Evolutionary conservation across 2,888 invertebrate genomes (phyloP), one percentile per base, ranked within the genome.

Genomic region (Caradrina kadenii): DNA sequence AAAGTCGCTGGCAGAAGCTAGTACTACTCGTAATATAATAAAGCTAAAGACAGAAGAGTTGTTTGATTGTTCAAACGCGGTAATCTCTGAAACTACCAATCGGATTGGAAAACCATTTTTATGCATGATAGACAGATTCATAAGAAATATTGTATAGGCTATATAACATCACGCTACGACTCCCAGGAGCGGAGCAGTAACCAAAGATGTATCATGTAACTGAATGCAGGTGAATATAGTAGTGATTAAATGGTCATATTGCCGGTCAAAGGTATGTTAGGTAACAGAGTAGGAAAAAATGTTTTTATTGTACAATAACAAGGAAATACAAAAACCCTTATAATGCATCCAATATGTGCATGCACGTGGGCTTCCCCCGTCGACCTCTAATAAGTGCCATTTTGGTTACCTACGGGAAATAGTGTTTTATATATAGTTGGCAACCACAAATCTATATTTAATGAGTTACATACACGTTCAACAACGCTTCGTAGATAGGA

Each of bases 391-490:
- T n/a, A 11, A 13, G 22, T 42, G 22, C 19, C 42, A 39, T 22
- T 31, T 35, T 22, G 11, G 70, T 55, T 54, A 42, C 78, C 53
- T 59, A 72, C 53, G 31, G 80, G 75, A 73, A 74, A 79, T 74
- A 13, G 15, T 19, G 3, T 1, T 26, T 26, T 62, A 64, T 79
- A 59, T 74, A 59, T 65, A 73, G 58, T 39, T 54, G 19, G 42
- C 21, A 39, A 65, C 65, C 66, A 54, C 75, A 74, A 60, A 65
- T 64, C 80, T 79, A 74, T 79, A 80, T 74, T 59, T 74, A 64
- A 59, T 74, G 49, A 39, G 50, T 79, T 64, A 73, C 74, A 31
- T 21, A 54, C 39, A 13, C 49, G 26, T 35, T 49, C 48, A 65
- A 45, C 45, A 49, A 64, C 21, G 49, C 53, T 42, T n/a, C 4